Conservation (phyloP, 1,140 invertebrate species). For the Steinernema feltiae region DNA sequence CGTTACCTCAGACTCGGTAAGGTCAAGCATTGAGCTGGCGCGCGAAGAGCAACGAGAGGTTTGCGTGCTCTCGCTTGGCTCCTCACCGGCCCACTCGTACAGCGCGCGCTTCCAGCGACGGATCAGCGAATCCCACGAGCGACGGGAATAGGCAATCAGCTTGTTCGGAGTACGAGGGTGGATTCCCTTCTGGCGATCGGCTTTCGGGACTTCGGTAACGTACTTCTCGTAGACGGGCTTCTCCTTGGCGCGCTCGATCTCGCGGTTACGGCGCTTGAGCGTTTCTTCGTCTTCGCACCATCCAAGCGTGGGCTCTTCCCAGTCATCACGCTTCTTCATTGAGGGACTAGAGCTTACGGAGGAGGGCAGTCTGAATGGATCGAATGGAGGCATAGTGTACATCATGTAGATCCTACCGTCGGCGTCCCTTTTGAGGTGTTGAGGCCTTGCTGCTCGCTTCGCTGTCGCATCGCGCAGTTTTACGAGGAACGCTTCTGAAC, state of each 20-base stretch:
- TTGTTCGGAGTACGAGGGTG: slow-evolving; percentile 61
- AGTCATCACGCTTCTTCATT: slow-evolving; percentile 25
- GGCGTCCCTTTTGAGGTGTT: background rate
- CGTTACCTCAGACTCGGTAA: slow-evolving; percentile 5
- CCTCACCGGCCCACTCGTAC: slow-evolving; percentile 40
- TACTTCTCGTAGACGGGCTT: slow-evolving; percentile 39
- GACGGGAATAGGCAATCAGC: slow-evolving; percentile 57
- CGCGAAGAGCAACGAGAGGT: slow-evolving; percentile 18
- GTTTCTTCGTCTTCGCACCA: slow-evolving; percentile 41
- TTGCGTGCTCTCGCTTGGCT: slow-evolving; percentile 26
- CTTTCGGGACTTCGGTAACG: slow-evolving; percentile 23
- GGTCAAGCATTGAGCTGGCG: background rate
- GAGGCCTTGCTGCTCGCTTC: background rate
- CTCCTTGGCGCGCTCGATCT: slow-evolving; percentile 43
- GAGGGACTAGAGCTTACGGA: background rate
- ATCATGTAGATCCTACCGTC: background rate
- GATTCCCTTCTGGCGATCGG: slow-evolving; percentile 25
- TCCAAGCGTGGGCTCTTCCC: slow-evolving; percentile 40
- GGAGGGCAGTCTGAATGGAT: background rate
- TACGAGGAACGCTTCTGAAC: background rate
- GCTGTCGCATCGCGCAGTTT: background rate
- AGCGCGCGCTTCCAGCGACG: slow-evolving; percentile 54
- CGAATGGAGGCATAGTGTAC: background rate
- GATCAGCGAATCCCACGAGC: slow-evolving; percentile 59
- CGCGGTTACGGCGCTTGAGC: slow-evolving; percentile 35